Percentiles rank a stretch among this genome's conserved stretches.
These are phyloP conservation scores for Drosophila kepulauana DNA, from an alignment of 1,140 invertebrate species.

Conservation along the genomic window DNA sequence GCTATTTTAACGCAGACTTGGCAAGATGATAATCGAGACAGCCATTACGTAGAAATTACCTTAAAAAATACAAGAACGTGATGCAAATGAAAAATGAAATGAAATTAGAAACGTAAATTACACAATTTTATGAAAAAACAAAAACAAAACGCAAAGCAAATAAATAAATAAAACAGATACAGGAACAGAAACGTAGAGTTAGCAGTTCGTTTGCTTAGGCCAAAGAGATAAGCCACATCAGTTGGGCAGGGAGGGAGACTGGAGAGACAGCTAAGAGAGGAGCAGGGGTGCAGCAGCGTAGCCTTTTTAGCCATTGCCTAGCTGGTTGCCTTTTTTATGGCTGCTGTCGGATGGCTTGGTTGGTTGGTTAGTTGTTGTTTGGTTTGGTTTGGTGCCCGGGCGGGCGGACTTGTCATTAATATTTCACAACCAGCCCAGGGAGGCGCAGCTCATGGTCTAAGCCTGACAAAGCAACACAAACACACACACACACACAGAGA, in stretches of 20 bases:
- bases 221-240: slow-evolving; percentile 27
- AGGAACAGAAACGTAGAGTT: slow-evolving; percentile 7
- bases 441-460: slow-evolving; percentile 58
- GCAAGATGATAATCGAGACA: neutral
- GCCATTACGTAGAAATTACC: neutral
- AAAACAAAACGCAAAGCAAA: slow-evolving; percentile 47
- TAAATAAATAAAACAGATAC: slow-evolving; percentile 69
- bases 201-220: slow-evolving; percentile 33
- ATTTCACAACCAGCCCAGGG: slow-evolving; percentile 60
- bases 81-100: slow-evolving; percentile 71
- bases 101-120: slow-evolving; percentile 79
- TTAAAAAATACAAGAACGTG: neutral
- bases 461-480: slow-evolving; percentile 56
- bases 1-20: too few species aligned
- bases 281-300: neutral
- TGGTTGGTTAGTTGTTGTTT: slow-evolving; percentile 25
- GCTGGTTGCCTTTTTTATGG: slow-evolving; percentile 8
- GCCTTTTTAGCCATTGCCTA: slow-evolving; percentile 28
- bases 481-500: neutral
- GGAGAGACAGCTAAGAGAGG: neutral
- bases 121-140: slow-evolving; percentile 45
- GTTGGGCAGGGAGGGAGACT: neutral
- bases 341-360: slow-evolving; percentile 7
- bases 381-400: slow-evolving; percentile 17
- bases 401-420: slow-evolving; percentile 65